Percentiles rank a stretch among this genome's conserved stretches.
Conservation (phyloP, 2,888 invertebrate genomes). For the Amitus sp. region DNA sequence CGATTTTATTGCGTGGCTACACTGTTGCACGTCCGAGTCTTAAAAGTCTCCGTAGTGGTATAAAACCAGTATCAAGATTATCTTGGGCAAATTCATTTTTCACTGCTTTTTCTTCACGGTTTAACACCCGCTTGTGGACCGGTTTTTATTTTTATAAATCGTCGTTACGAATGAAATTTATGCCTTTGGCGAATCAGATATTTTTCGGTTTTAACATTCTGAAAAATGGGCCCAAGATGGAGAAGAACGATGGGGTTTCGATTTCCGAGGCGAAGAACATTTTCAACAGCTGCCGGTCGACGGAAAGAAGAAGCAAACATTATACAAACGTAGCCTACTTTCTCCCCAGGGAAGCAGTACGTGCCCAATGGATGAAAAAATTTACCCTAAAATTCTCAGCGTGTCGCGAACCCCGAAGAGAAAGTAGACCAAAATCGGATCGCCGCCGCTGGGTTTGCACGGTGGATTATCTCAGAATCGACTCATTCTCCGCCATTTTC, state of each 20-base stretch:
- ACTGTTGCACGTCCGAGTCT: background rate
- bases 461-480: no score
- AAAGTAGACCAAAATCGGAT: constrained; percentile 28
- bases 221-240: background rate
- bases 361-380: constrained; percentile 14
- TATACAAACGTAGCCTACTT: constrained; percentile 49
- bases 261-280: background rate
- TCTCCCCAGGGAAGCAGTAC: constrained; percentile 37
- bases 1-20: constrained; percentile 24
- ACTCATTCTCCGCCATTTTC: background rate
- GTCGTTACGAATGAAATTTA: background rate
- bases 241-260: background rate
- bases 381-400: constrained; percentile 7
- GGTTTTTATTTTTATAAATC: background rate
- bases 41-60: background rate
- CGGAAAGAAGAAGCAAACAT: constrained; percentile 2
- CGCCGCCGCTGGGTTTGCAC: no score
- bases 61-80: constrained; percentile 1
- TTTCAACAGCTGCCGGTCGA: background rate
- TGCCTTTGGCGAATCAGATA: background rate
- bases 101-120: background rate
- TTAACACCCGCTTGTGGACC: background rate
- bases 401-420: constrained; percentile 33
- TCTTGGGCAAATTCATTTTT: background rate
- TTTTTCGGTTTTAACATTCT: background rate